A percentile compares a stretch with the other conserved stretches of the same genome.
phyloP scores from a whole-genome alignment of 1,140 invertebrate species.

The Condylostylus longicornis region DNA sequence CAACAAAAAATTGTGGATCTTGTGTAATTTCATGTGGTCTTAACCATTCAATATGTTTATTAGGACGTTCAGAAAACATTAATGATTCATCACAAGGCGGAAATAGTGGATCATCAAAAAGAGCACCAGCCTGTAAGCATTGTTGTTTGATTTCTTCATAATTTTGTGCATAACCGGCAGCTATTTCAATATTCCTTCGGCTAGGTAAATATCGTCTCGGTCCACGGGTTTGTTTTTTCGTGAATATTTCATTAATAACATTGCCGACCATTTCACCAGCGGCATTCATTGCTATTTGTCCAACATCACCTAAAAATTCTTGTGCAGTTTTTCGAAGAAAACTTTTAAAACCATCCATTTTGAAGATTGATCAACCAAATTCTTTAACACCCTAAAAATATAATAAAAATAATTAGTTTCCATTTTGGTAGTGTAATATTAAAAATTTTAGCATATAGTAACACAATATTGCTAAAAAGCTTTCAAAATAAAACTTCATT shows the following conservation, averaged over 20 bases:
- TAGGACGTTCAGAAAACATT: constrained; percentile 62
- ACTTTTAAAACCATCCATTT: constrained; percentile 30
- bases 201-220: constrained; percentile 39
- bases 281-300: constrained; percentile 38
- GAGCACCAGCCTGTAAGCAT: constrained; percentile 48
- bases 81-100: constrained; percentile 61
- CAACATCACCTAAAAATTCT: constrained; percentile 39
- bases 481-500: too few relatives aligned
- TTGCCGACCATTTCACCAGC: constrained; percentile 40
- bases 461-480: too few relatives aligned
- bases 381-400: too few relatives aligned
- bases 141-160: constrained; percentile 53
- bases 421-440: too few relatives aligned
- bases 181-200: constrained; percentile 44
- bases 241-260: constrained; percentile 40
- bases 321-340: constrained; percentile 37
- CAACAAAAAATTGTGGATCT: constrained; percentile 81
- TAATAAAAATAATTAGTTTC: too few relatives aligned
- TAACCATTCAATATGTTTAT: constrained; percentile 67
- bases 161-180: constrained; percentile 57
- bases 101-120: constrained; percentile 85
- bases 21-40: constrained; percentile 73
- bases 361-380: too few relatives aligned
- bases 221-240: constrained; percentile 41
- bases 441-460: too few relatives aligned